Evolutionary conservation across 2,797 vertebrate species (phyloP).

Genomic region (Lepus townsendii): DNA sequence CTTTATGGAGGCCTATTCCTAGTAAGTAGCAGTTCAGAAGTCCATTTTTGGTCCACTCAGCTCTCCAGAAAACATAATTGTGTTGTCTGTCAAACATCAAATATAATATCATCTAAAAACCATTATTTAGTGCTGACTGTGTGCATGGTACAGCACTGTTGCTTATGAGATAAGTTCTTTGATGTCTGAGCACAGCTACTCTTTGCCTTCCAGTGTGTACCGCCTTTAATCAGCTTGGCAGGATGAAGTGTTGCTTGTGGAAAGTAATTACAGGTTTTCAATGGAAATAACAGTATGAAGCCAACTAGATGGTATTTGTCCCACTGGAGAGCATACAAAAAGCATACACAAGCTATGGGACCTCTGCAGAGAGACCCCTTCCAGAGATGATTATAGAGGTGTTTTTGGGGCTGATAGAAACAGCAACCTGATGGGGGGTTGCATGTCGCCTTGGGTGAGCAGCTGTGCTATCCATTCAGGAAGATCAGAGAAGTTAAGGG

Average conservation of each 20-base stretch:
- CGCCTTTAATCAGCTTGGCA: constrained; percentile 87
- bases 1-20: constrained; percentile 34
- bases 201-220: constrained; percentile 73
- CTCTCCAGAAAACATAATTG: constrained; percentile 11
- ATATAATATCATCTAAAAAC: neutral
- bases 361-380: constrained; percentile 84
- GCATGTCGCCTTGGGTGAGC: constrained; percentile 68
- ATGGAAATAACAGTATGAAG: constrained; percentile 85
- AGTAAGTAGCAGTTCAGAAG: constrained; percentile 17
- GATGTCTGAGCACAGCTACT: constrained; percentile 75
- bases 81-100: neutral
- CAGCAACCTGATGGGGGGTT: constrained; percentile 68
- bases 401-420: constrained; percentile 60
- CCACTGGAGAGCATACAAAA: constrained; percentile 82
- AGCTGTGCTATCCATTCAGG: constrained; percentile 68
- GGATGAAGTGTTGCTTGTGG: constrained; percentile 83
- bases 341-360: constrained; percentile 63
- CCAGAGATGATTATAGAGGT: constrained; percentile 87
- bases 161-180: constrained; percentile 58
- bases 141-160: neutral
- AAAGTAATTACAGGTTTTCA: constrained; percentile 90
- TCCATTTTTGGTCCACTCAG: neutral
- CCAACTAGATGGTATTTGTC: constrained; percentile 86
- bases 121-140: constrained; percentile 33
- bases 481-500: constrained; percentile 69